phyloP scores from a whole-genome alignment of 1,140 invertebrate species.

The Drosophila ambigua region DNA sequence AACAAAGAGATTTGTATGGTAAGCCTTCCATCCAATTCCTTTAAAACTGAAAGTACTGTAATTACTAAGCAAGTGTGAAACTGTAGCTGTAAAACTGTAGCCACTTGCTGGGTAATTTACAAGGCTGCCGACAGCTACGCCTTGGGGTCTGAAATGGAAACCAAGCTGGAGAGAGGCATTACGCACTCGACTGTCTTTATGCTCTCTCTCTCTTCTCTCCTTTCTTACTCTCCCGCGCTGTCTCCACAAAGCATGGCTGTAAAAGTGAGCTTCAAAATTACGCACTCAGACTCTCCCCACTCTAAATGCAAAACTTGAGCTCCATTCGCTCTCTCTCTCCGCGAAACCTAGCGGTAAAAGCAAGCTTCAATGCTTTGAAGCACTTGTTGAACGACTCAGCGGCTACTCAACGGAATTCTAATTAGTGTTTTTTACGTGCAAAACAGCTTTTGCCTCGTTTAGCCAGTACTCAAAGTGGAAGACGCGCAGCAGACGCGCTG shows the following conservation, averaged over 20 bases:
- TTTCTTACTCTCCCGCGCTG: no score
- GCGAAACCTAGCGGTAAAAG: no score
- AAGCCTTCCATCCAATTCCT: neutral
- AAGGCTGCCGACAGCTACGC: constrained; percentile 32
- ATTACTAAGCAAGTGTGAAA: constrained; percentile 13
- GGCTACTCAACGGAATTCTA: no score
- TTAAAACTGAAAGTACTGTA: constrained; percentile 15
- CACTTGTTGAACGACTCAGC: no score
- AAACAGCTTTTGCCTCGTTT: constrained; percentile 5
- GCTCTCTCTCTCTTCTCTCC: neutral
- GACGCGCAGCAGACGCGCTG: constrained; percentile 13
- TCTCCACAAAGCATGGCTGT: no score
- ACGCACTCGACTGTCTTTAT: constrained; percentile 4
- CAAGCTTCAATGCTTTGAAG: no score
- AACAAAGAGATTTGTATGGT: constrained; percentile 4
- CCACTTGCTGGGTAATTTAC: constrained; percentile 30
- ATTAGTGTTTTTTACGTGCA: neutral
- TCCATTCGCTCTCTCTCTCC: no score
- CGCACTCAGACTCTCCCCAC: no score
- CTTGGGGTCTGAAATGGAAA: constrained; percentile 3
- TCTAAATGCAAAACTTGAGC: no score
- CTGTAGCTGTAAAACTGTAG: constrained; percentile 12
- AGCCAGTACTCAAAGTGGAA: neutral
- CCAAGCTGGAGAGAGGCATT: neutral
- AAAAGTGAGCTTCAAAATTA: no score